These are phyloP conservation scores for Arctia plantaginis DNA, from an alignment of 2,888 invertebrate species.

Conservation along the genomic window DNA sequence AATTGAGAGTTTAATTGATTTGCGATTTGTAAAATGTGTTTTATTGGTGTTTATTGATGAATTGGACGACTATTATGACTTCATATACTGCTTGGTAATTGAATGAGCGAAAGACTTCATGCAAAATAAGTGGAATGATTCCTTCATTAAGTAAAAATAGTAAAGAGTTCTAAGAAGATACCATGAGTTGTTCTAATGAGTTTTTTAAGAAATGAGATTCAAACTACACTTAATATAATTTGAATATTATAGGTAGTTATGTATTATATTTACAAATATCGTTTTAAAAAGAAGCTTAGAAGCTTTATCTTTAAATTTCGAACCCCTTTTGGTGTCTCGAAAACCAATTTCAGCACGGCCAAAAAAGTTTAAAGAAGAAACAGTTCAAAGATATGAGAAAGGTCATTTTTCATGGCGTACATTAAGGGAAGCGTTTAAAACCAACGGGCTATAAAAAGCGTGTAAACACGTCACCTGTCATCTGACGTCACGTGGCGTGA, in stretches of 20 bases:
- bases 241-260: fast-evolving
- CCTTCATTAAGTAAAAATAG: too few species aligned
- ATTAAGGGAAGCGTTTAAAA: conserved; percentile 52
- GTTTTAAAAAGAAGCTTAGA: background rate
- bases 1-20: conserved; percentile 34
- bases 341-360: conserved; percentile 8
- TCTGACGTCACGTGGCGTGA: conserved; percentile 57
- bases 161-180: too few species aligned
- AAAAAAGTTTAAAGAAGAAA: conserved; percentile 31
- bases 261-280: background rate
- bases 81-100: background rate
- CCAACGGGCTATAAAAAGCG: conserved; percentile 58
- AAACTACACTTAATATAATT: too few species aligned
- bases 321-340: conserved; percentile 13
- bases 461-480: conserved; percentile 73
- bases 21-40: conserved; percentile 13
- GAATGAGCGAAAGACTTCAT: background rate
- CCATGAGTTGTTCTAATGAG: too few species aligned
- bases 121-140: background rate
- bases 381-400: conserved; percentile 30
- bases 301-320: background rate
- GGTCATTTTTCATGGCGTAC: conserved; percentile 58
- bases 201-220: too few species aligned
- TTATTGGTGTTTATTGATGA: conserved; percentile 13
- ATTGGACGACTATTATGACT: background rate